Base-by-base conservation (phyloP, 2,797 vertebrate genomes). In the Takifugu ocellatus region DNA sequence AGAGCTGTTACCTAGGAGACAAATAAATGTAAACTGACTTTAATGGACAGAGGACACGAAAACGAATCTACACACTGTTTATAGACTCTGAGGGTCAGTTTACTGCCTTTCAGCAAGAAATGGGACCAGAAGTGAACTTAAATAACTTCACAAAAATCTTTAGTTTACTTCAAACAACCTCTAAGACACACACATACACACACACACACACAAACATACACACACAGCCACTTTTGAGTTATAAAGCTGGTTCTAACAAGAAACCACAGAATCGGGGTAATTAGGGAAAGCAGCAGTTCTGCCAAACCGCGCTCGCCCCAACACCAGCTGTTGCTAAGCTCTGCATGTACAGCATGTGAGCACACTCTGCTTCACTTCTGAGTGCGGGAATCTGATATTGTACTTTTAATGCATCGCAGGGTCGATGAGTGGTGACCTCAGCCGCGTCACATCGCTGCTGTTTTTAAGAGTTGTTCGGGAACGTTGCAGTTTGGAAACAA, bases 301-400 rank as follows among this genome's bases (percentile, higher is more conserved):
- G 84, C 79, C 85, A 85, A 79, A 81, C 84, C 84, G 70, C 59
- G 66, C 57, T 67, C 56, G 64, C 57, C 56, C 70, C 51, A 44
- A 68, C 75, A 83, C 74, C 75, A 82, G 83, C 79, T 76, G 73
- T 71, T 80, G 60, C 81, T 78, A 63, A 74, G 63, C 56, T 77
- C 47, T 29, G 44, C 25, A 60, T 27, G 24, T 39, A 39, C 36
- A 39, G 12, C 70, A 74, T 47, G 42, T 66, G 54, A 68, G 52
- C 50, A 72, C 64, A 71, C 49, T 25, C 39, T 59, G 61, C 61
- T 75, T 79, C 25, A 15, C 68, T 68, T 49, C 65, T 70, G 27
- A 48, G 49, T 56, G 55, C 8, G 15, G 55, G 61, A 68, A 67
- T 68, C 70, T 65, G 49, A 64, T 55, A 58, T 61, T 60, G 21